These are phyloP conservation scores for Galerucella nymphaeae DNA, from an alignment of 2,888 invertebrate species.

Conservation along the genomic window DNA sequence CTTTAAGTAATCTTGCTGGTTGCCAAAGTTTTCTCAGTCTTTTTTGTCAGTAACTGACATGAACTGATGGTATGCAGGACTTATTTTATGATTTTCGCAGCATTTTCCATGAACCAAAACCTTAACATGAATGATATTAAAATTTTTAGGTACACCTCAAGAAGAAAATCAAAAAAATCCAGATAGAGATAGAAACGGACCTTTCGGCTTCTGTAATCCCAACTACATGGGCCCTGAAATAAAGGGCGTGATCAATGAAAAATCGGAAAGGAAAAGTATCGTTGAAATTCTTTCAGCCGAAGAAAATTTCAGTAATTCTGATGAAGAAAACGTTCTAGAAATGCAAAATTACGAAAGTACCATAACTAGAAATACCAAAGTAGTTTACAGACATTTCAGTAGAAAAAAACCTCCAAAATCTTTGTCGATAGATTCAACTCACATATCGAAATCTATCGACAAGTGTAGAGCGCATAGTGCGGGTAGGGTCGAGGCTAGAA, in stretches of 20 bases:
- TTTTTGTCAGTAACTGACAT: no score
- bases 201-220: slow-evolving; percentile 80
- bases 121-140: no score
- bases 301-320: slow-evolving; percentile 38
- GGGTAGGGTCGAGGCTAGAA: slow-evolving; percentile 67
- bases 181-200: slow-evolving; percentile 60
- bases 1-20: no score
- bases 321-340: slow-evolving; percentile 59
- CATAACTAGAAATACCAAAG: slow-evolving; percentile 59
- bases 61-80: no score
- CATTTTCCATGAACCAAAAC: no score
- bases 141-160: slow-evolving; percentile 54
- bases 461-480: slow-evolving; percentile 70
- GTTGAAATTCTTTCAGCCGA: slow-evolving; percentile 47
- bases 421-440: slow-evolving; percentile 61
- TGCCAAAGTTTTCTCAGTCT: no score
- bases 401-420: slow-evolving; percentile 64
- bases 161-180: slow-evolving; percentile 58
- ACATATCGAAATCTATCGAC: slow-evolving; percentile 29
- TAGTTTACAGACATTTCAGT: slow-evolving; percentile 57
- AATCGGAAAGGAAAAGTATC: slow-evolving; percentile 49
- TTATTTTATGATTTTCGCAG: no score
- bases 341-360: slow-evolving; percentile 59
- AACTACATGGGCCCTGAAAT: slow-evolving; percentile 79
- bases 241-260: slow-evolving; percentile 56